A percentile compares a stretch with the other conserved stretches of the same genome.
These are phyloP conservation scores for Hypena proboscidalis DNA, from an alignment of 2,888 invertebrate species.

Conservation along the genomic window DNA sequence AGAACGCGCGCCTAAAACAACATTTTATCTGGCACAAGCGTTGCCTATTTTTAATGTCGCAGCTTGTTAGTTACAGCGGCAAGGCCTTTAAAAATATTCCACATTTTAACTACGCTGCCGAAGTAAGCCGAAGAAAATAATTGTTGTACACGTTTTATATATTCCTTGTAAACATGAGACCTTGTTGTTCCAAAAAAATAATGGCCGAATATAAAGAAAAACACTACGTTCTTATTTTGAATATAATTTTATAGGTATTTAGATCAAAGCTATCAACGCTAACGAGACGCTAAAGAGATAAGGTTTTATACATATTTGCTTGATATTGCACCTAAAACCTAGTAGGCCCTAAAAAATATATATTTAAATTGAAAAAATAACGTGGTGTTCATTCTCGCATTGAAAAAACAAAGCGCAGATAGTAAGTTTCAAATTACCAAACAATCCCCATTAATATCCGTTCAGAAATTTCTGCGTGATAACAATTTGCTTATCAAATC, in stretches of 20 bases:
- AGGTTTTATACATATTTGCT: too few species aligned
- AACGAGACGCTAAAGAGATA: too few species aligned
- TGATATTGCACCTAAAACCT: too few species aligned
- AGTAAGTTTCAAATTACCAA: too few species aligned
- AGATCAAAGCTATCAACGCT: too few species aligned
- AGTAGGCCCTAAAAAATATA: too few species aligned
- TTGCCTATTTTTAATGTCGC: not conserved
- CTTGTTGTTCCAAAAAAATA: constrained; percentile 1
- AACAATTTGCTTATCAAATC: too few species aligned
- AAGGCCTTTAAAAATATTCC: constrained; percentile 4
- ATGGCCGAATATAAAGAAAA: not conserved
- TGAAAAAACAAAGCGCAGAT: too few species aligned
- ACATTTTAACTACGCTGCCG: constrained; percentile 1
- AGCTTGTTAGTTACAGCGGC: not conserved
- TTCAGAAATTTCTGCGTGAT: too few species aligned
- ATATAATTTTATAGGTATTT: not conserved
- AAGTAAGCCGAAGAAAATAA: constrained; percentile 9
- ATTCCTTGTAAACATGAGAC: constrained; percentile 3
- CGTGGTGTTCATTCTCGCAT: too few species aligned
- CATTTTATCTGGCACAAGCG: not conserved
- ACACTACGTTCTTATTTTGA: not conserved
- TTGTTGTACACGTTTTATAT: constrained; percentile 4
- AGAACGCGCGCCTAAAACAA: not conserved
- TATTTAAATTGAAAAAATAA: too few species aligned
- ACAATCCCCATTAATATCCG: too few species aligned